Base-by-base conservation (phyloP, 2,113 vertebrate genomes). In the Amphiprion ocellaris region DNA sequence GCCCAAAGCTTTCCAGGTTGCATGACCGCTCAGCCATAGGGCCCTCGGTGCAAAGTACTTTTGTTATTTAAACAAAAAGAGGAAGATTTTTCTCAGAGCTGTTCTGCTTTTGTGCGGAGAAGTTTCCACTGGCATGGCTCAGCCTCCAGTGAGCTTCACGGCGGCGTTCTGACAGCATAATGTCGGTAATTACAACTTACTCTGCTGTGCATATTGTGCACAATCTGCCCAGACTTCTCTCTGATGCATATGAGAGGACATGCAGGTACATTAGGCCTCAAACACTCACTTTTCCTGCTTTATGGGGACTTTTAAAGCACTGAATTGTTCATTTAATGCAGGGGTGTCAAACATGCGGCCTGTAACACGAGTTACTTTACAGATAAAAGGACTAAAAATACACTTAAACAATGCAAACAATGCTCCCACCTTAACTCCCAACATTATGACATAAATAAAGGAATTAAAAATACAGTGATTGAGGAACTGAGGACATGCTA, bases 1-100 rank as follows among this genome's bases (percentile, higher is more conserved):
- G 2, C 73, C 26, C 77, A 39, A 60, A 16, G 53, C 69, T 71
- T 79, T 83, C 66, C 69, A 77, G 85, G 79, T 78, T 69, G 74
- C 58, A 52, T 15, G n/a, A 54, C 75, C 78, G 11, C 70, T 84
- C 81, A 65, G 68, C 72, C 74, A 14, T 47, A 59, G 44, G 16
- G 26, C 68, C 66, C 82, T 82, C 21, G 19, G 52, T 53, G 65
- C 5, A 69, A 61, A 80, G 17, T 44, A 74, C 62, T 70, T 80
- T 69, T 79, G 53, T 81, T 37, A 1, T 26, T 0, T 12, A 33
- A 15, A 54, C n/a, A 65, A 10, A 10, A 52, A 17, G 14, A 5
- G n/a, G 11, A 52, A 52, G 2, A 52, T 9, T 41, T 55, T 46
- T 37, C 30, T 75, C 14, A 9, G 16, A 19, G 14, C 37, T 44